Evolutionary conservation across 2,888 invertebrate species (phyloP).

Genomic region (Acrobasis repandana): DNA sequence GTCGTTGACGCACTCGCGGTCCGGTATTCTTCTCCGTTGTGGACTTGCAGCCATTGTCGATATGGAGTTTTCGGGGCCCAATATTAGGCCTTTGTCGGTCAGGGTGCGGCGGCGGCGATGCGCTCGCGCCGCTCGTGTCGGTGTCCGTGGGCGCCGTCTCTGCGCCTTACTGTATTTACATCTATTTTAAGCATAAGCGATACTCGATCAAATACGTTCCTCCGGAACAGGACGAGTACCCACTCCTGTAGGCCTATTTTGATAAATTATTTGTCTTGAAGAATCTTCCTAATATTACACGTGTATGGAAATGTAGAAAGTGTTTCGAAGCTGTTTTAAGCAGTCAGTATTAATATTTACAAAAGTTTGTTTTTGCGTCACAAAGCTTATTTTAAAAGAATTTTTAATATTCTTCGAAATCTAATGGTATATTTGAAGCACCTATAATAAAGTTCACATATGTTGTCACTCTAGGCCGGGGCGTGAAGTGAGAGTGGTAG

Average conservation of each 20-base stretch:
- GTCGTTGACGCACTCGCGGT: constrained; percentile 2
- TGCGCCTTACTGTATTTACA: constrained; percentile 46
- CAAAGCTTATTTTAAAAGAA: constrained; percentile 62
- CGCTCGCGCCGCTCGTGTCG: no score
- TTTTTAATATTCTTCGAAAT: constrained; percentile 51
- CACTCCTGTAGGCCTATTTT: constrained; percentile 56
- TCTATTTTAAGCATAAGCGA: constrained; percentile 48
- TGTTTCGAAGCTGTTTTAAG: constrained; percentile 71
- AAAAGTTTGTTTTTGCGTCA: constrained; percentile 55
- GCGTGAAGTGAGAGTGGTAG: constrained; percentile 33
- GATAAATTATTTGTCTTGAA: constrained; percentile 48
- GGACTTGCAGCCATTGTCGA: constrained; percentile 23
- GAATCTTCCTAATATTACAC: constrained; percentile 59
- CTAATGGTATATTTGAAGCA: constrained; percentile 49
- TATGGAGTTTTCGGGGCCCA: constrained; percentile 24
- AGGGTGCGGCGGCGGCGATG: constrained; percentile 11
- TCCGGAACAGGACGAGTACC: constrained; percentile 42
- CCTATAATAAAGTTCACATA: constrained; percentile 44
- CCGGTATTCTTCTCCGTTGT: background rate
- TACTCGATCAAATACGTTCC: constrained; percentile 40
- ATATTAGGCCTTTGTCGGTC: constrained; percentile 26
- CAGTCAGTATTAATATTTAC: constrained; percentile 60
- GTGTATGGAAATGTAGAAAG: constrained; percentile 71
- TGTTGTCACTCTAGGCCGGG: constrained; percentile 37
- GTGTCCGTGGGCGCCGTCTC: constrained; percentile 29